phyloP scores from a whole-genome alignment of 2,888 invertebrate species.

The Drosophila tanythrix region DNA sequence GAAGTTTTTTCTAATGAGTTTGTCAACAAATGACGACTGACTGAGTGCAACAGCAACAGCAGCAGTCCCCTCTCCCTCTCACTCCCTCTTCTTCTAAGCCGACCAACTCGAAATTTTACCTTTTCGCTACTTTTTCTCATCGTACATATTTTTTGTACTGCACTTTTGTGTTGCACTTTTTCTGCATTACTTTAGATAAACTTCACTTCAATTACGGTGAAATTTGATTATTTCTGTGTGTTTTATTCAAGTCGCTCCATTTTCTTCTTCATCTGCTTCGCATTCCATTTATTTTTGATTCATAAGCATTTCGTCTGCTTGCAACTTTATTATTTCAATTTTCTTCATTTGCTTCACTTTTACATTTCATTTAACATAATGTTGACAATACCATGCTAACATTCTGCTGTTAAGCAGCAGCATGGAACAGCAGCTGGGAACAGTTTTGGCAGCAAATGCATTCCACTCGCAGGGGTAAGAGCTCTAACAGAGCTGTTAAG shows the following conservation, averaged over 20 bases:
- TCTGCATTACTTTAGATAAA: not conserved
- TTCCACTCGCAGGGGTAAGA: constrained; percentile 12
- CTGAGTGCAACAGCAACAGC: constrained; percentile 1
- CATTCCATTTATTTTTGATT: not conserved
- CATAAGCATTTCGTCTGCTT: not conserved
- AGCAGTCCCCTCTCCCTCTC: not conserved
- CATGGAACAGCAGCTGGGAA: constrained; percentile 33
- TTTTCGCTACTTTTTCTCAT: not conserved
- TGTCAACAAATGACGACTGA: constrained; percentile 43
- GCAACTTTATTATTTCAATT: not conserved
- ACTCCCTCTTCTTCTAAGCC: too few relatives aligned
- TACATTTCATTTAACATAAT: not conserved
- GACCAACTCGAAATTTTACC: not conserved
- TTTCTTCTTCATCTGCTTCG: not conserved
- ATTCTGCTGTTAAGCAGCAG: constrained; percentile 1
- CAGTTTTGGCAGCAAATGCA: constrained; percentile 20
- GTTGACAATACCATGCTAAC: not conserved
- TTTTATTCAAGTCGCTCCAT: not conserved
- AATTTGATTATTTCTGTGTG: constrained; percentile 3
- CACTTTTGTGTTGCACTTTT: not conserved
- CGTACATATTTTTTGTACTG: not conserved
- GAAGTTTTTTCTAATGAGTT: constrained; percentile 67
- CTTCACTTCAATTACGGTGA: not conserved
- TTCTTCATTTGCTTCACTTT: not conserved
- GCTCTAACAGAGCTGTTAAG: constrained; percentile 7